Evolutionary conservation across 2,113 vertebrate genomes (phyloP), one percentile per base, ranked within the genome.

Genomic region (Brachyistius frenatus): DNA sequence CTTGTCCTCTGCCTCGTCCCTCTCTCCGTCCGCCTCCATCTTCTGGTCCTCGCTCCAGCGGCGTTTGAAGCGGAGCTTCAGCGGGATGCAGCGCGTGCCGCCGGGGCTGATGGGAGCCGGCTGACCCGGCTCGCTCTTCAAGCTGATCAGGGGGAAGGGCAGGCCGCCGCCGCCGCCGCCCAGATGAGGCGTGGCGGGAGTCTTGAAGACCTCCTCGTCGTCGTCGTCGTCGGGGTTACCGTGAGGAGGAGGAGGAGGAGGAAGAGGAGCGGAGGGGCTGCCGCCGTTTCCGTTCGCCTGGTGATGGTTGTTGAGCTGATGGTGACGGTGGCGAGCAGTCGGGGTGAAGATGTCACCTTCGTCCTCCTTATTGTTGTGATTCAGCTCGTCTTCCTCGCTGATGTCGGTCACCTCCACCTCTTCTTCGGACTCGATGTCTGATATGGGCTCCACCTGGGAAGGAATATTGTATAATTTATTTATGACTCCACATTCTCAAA

Each of bases 21-120:
- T 53, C 54, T 94, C 93, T 1, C 84, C 92, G 6, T 95, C 94
- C 0, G 95, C 96, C 88, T 97, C 97, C 91, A 97, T 93, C 62
- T 96, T 94, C 92, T 96, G 96, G 92, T 97, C 96, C 85, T 97
- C 96, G 35, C 96, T 97, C 96, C 97, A 97, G 88, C 97, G 96
- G 15, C 96, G 93, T 61, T 98, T 98, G 88, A 97, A 98, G 58
- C 96, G 96, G 58, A 97, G 93, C 35, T 97, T 98, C 30, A 97
- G 95, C 2, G 97, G 97, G 90, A 97, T 97, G 88, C 96, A 97
- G 50, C 89, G 94, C 0, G 94, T 91, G 60, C 91, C 91, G 0
- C 93, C 85, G 46, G 93, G 92, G 72, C 92, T 89, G 86, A 92
- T 73, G 74, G 92, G 92, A 4, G 91, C 81, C 15, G 71, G 78